A percentile compares a stretch with the other conserved stretches of the same genome.
Conservation (phyloP, 2,113 vertebrate species). For the Amphiprion ocellaris region DNA sequence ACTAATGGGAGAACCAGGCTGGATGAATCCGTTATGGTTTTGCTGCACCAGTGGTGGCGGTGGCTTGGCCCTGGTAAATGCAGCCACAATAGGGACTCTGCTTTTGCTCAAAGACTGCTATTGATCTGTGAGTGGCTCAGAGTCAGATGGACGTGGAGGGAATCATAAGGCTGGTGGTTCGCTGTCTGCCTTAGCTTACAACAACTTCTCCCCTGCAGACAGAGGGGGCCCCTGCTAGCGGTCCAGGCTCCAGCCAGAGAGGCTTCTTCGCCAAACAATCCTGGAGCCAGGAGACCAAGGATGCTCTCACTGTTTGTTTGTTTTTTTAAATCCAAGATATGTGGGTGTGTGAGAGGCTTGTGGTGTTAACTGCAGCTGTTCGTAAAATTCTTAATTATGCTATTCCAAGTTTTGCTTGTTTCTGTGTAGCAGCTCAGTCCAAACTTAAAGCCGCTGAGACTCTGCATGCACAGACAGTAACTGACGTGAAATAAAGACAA, state of each 20-base stretch:
- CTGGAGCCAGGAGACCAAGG: background rate
- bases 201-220: constrained; percentile 30
- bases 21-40: constrained; percentile 72
- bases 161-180: constrained; percentile 58
- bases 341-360: background rate
- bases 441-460: no score
- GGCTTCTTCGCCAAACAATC: constrained; percentile 6
- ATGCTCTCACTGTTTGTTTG: background rate
- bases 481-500: no score
- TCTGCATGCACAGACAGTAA: no score
- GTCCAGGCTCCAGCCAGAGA: constrained; percentile 20
- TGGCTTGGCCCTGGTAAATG: constrained; percentile 32
- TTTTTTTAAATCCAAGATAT: background rate
- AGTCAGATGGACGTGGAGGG: constrained; percentile 71
- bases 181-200: constrained; percentile 4
- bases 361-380: no score
- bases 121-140: constrained; percentile 73
- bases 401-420: no score
- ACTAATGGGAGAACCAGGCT: constrained; percentile 69
- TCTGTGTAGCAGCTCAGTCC: no score
- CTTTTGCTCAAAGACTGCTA: constrained; percentile 75
- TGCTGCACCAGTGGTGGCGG: constrained; percentile 42
- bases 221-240: constrained; percentile 31
- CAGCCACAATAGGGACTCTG: constrained; percentile 64
- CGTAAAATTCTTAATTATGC: no score